These are phyloP conservation scores for Moxostoma hubbsi DNA, from an alignment of 2,797 vertebrate species.

Conservation along the genomic window DNA sequence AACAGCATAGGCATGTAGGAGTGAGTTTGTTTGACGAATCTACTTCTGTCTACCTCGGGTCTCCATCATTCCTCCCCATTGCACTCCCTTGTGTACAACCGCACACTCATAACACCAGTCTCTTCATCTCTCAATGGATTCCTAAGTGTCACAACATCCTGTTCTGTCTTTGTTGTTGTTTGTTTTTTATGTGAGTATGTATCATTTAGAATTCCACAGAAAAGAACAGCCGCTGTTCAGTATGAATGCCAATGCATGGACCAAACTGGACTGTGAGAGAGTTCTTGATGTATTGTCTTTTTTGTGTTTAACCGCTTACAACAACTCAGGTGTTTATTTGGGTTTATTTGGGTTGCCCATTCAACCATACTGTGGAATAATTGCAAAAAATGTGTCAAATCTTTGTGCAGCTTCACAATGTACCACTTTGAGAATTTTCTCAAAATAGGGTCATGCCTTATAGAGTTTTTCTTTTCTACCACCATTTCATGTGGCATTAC, in stretches of 20 bases:
- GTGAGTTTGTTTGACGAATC: conserved; percentile 49
- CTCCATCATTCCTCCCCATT: conserved; percentile 29
- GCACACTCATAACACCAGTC: neutral
- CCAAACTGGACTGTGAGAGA: neutral
- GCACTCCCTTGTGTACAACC: neutral
- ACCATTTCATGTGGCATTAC: neutral
- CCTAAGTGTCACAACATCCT: conserved; percentile 16
- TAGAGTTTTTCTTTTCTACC: neutral
- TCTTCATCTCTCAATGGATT: conserved; percentile 19
- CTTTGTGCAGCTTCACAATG: neutral
- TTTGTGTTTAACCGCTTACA: neutral
- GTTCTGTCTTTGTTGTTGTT: conserved; percentile 14
- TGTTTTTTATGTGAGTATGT: conserved; percentile 1
- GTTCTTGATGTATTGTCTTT: neutral
- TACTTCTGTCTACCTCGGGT: conserved; percentile 56
- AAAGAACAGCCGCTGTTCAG: neutral
- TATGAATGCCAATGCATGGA: neutral
- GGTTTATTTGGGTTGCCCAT: too few species aligned
- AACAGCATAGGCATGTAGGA: conserved; percentile 61
- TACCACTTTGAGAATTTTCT: neutral
- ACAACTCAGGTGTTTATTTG: too few species aligned
- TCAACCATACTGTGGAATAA: too few species aligned
- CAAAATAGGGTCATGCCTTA: neutral
- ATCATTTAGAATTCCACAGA: neutral
- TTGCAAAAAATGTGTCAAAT: too few species aligned